These are phyloP conservation scores for Phacellophora camtschatica DNA, from an alignment of 30 jellyfish, hydroid and myxozoan species.

Conservation along the genomic window DNA sequence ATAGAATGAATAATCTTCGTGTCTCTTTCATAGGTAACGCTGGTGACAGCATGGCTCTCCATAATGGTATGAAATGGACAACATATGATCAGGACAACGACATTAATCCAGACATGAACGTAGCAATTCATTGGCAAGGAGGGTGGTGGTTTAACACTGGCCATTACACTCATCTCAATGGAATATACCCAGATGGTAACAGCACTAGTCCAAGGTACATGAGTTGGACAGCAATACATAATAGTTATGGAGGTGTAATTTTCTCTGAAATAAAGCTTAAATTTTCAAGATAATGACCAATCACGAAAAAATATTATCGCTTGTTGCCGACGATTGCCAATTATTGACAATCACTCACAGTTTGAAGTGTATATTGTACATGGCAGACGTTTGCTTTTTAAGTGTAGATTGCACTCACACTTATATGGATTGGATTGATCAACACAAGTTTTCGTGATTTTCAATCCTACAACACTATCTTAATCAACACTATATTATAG, in stretches of 20 bases:
- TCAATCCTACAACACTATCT: no score
- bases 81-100: conserved; percentile 65
- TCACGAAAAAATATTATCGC: no score
- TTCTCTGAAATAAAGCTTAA: conserved; percentile 28
- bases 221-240: neutral
- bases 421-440: no score
- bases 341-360: no score
- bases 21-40: conserved; percentile 56
- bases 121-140: conserved; percentile 36
- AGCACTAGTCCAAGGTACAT: conserved; percentile 25
- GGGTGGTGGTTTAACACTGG: conserved; percentile 66
- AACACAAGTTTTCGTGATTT: no score
- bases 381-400: no score
- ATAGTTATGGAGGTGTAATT: neutral
- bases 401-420: no score
- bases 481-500: no score
- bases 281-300: neutral
- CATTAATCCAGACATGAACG: neutral
- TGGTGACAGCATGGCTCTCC: conserved; percentile 21
- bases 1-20: no score
- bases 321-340: no score
- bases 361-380: no score
- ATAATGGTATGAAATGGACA: conserved; percentile 51
- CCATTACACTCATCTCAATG: conserved; percentile 33
- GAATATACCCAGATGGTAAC: conserved; percentile 27